A percentile compares a stretch with the other conserved stretches of the same genome.
These are phyloP conservation scores for Arbacia lixula DNA, from an alignment of 53 echinoderm and acorn worm species.

Conservation along the genomic window DNA sequence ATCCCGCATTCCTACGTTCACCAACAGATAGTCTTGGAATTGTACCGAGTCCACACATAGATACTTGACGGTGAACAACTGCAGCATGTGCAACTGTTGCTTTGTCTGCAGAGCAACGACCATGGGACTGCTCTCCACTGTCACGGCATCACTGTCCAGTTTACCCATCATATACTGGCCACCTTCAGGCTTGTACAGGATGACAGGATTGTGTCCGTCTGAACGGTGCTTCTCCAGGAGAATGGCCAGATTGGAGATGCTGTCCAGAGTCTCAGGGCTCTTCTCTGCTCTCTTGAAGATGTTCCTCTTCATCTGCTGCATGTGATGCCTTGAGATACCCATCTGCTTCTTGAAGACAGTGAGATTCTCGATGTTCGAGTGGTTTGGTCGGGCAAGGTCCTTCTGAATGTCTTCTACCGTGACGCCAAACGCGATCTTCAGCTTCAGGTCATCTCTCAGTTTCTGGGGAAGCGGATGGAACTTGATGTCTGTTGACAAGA, in stretches of 20 bases:
- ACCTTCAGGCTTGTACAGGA: constrained; percentile 45
- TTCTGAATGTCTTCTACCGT: constrained; percentile 31
- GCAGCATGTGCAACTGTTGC: constrained; percentile 34
- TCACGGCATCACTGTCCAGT: background rate
- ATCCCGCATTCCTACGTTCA: constrained; percentile 35
- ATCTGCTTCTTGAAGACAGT: constrained; percentile 51
- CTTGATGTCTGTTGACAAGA: constrained; percentile 38
- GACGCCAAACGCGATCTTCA: constrained; percentile 39
- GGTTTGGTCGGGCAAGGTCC: constrained; percentile 41
- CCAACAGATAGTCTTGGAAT: constrained; percentile 10
- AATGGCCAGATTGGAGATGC: constrained; percentile 30
- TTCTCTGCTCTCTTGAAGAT: constrained; percentile 44
- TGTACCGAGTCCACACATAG: constrained; percentile 33
- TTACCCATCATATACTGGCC: constrained; percentile 43
- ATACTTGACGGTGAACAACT: constrained; percentile 11
- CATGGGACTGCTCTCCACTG: constrained; percentile 5
- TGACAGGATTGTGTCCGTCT: constrained; percentile 36
- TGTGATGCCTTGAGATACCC: constrained; percentile 35
- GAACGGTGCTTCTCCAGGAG: constrained; percentile 45
- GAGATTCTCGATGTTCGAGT: constrained; percentile 27
- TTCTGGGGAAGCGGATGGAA: constrained; percentile 51
- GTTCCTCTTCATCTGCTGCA: constrained; percentile 48
- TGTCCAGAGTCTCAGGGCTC: constrained; percentile 34
- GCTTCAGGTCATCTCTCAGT: constrained; percentile 34
- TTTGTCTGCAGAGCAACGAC: constrained; percentile 45